These are phyloP conservation scores for Musca domestica DNA, from an alignment of 1,140 invertebrate species.

Conservation along the genomic window DNA sequence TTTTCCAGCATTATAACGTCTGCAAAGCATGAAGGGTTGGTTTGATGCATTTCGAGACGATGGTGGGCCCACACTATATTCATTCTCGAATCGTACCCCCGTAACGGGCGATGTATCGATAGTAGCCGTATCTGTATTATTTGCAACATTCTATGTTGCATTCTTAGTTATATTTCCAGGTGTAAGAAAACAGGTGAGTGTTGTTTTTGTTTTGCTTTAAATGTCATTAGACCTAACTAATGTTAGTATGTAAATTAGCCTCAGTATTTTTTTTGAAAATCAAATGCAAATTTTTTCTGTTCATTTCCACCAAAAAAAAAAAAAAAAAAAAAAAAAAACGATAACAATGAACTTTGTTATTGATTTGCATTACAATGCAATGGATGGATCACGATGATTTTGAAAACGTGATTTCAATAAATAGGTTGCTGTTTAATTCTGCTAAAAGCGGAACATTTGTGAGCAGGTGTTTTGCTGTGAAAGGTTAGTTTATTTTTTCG, in stretches of 20 bases:
- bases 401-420: no score
- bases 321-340: not conserved
- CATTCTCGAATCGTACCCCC: constrained; percentile 86
- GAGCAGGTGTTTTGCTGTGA: no score
- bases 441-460: no score
- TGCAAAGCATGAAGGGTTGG: constrained; percentile 77
- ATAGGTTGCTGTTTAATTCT: no score
- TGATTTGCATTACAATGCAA: not conserved
- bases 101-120: constrained; percentile 87
- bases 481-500: no score
- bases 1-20: constrained; percentile 18
- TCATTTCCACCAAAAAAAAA: not conserved
- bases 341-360: not conserved
- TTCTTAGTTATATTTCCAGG: constrained; percentile 93
- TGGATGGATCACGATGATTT: no score
- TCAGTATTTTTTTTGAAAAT: not conserved
- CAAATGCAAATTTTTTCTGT: no score
- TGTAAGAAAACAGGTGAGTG: constrained; percentile 85
- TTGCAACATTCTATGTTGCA: constrained; percentile 85
- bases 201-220: not conserved
- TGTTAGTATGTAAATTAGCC: not conserved
- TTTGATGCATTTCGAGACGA: constrained; percentile 91
- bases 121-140: constrained; percentile 81
- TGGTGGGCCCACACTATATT: constrained; percentile 90
- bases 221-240: not conserved